Conservation (phyloP, 2,888 invertebrate genomes). For the Prosopocoilus inquinatus region DNA sequence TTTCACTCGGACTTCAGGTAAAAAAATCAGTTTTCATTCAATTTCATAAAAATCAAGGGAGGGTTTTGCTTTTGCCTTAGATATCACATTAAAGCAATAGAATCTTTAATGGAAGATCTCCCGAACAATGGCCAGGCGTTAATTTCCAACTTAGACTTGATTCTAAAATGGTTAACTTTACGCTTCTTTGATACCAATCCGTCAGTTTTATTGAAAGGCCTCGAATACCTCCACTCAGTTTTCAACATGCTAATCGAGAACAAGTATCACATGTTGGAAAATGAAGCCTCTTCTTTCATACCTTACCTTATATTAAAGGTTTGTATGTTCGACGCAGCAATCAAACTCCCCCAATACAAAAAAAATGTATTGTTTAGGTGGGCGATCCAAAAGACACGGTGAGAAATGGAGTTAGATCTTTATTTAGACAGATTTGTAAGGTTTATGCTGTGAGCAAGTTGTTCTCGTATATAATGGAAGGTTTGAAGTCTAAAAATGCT, state of each 20-base stretch:
- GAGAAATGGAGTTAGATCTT: conserved; percentile 80
- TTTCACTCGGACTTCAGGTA: conserved; percentile 91
- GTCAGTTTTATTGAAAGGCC: conserved; percentile 90
- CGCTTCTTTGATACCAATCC: conserved; percentile 99
- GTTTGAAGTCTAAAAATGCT: conserved; percentile 94
- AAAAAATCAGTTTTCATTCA: conserved; percentile 18
- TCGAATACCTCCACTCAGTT: conserved; percentile 85
- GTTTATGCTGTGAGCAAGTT: conserved; percentile 88
- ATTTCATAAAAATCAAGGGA: background rate
- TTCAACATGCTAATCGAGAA: conserved; percentile 78
- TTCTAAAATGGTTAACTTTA: conserved; percentile 94
- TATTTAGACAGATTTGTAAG: conserved; percentile 80
- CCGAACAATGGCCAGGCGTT: conserved; percentile 75
- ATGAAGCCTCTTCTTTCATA: conserved; percentile 89
- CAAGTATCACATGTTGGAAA: conserved; percentile 84
- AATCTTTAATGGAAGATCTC: conserved; percentile 81
- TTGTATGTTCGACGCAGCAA: too few species aligned
- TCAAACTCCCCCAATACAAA: background rate
- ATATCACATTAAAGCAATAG: conserved; percentile 93
- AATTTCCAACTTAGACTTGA: conserved; percentile 87
- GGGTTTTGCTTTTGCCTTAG: conserved; percentile 58
- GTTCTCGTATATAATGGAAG: conserved; percentile 90
- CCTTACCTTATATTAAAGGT: conserved; percentile 94
- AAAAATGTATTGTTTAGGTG: conserved; percentile 55
- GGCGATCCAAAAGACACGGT: conserved; percentile 97